Percentiles rank a stretch among this genome's conserved stretches.
Conservation (phyloP, 1,140 invertebrate genomes). For the Ooceraea biroi region DNA sequence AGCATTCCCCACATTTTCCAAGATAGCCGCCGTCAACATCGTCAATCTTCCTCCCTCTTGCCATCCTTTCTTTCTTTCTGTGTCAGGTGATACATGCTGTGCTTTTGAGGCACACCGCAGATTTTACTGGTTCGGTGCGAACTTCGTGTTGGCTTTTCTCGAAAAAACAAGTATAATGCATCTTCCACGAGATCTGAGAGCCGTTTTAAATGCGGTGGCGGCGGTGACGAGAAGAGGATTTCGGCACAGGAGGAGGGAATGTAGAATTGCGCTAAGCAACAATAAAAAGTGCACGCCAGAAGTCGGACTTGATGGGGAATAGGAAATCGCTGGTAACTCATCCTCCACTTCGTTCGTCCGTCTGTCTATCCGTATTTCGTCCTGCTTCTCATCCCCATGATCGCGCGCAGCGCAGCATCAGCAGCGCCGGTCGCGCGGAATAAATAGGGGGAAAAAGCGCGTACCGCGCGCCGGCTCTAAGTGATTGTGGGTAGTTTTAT, state of each 20-base stretch:
- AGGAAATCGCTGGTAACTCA: conserved; percentile 54
- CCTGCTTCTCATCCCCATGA: conserved; percentile 48
- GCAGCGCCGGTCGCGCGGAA: conserved; percentile 66
- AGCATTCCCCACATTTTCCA: background rate
- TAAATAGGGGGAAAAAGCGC: conserved; percentile 78
- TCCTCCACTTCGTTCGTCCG: conserved; percentile 1
- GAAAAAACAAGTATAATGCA: background rate
- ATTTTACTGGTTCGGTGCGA: background rate
- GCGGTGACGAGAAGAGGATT: background rate
- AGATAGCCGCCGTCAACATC: background rate
- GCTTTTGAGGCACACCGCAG: conserved; percentile 5
- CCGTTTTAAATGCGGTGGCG: background rate
- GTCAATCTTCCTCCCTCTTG: background rate
- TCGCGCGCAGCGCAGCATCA: conserved; percentile 52
- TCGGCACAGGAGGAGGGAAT: background rate
- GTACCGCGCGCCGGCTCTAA: conserved; percentile 77
- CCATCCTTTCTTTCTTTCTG: background rate
- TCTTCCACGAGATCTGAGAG: background rate
- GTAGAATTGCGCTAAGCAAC: conserved; percentile 29
- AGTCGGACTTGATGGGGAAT: background rate
- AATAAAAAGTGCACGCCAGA: background rate
- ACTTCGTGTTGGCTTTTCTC: background rate
- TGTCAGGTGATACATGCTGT: conserved; percentile 26
- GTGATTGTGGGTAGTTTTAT: conserved; percentile 85
- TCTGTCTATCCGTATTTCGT: conserved; percentile 27